Evolutionary conservation across 2,888 invertebrate species (phyloP).

Genomic region (Tetanocera ferruginea): DNA sequence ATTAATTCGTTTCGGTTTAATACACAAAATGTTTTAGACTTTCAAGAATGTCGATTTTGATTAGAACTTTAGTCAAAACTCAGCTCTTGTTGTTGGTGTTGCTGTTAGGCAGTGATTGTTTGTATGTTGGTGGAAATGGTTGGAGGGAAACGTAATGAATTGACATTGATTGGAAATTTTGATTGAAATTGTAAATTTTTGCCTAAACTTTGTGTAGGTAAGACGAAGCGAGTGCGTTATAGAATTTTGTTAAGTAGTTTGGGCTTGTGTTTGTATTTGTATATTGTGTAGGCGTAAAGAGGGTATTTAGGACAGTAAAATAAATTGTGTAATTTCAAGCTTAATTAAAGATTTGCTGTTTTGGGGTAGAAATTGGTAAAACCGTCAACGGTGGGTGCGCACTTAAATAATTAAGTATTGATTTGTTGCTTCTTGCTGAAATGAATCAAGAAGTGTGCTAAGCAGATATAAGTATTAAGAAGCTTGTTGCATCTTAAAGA

Average conservation of each 20-base stretch:
- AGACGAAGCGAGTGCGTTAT: background rate
- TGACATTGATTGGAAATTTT: slow-evolving; percentile 69
- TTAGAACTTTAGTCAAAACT: slow-evolving; percentile 51
- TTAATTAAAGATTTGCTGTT: slow-evolving; percentile 61
- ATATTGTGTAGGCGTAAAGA: slow-evolving; percentile 20
- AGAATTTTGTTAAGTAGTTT: background rate
- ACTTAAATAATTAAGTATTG: slow-evolving; percentile 31
- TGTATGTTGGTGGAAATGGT: background rate
- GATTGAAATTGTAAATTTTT: slow-evolving; percentile 61
- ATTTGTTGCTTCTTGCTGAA: slow-evolving; percentile 10
- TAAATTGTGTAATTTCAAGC: slow-evolving; percentile 63
- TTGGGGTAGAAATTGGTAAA: background rate
- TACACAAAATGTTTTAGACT: slow-evolving; percentile 61
- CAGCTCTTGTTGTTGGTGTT: slow-evolving; percentile 1
- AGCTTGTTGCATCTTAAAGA: too few species aligned
- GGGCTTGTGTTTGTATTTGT: background rate
- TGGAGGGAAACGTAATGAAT: slow-evolving; percentile 57
- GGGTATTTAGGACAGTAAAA: slow-evolving; percentile 47
- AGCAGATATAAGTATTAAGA: too few species aligned
- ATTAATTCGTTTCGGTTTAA: slow-evolving; percentile 70
- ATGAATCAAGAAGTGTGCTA: too few species aligned
- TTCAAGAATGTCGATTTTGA: slow-evolving; percentile 62
- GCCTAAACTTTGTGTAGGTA: slow-evolving; percentile 43
- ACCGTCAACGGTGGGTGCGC: background rate
- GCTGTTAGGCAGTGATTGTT: background rate